Evolutionary conservation across 2,888 invertebrate genomes (phyloP), one percentile per base, ranked within the genome.

Genomic region (Lydus trimaculatus): DNA sequence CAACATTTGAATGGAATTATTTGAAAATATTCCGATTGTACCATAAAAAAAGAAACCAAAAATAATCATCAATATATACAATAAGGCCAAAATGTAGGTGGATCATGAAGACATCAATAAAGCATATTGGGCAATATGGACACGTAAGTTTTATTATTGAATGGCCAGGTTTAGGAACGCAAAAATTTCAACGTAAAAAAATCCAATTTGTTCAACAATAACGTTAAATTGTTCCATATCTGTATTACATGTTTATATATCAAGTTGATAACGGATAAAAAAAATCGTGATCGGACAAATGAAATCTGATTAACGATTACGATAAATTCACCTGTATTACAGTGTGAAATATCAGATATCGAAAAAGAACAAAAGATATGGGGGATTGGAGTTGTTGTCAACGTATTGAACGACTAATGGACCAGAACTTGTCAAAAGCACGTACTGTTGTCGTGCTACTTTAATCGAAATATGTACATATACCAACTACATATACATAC

Each of bases 341-440:
- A 52, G 52, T 65, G 36, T 63, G 69, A 65, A 59, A 65, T 65
- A 68, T 68, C 64, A 33, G 64, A 64, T 59, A 63, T 56, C n/a
- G 9, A 15, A 43, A 28, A 52, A 25, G 58, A 70, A 70, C 66
- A 66, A 70, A 67, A 61, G 70, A 28, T 56, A 25, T 25, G 31
- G n/a, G n/a, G n/a, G 48, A 61, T 33, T 31, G 31, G 61, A 62
- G 61, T 3, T 56, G 64, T 67, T 65, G 65, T 70, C 65, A 67
- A 70, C 67, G 70, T 70, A 65, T 63, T 43, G 52, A 56, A 58
- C 31, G 48, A 39, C 67, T 70, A 70, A 70, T 67, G 61, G 67
- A 70, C 67, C 65, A 67, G 65, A 70, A 70, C 70, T 65, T 67
- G 62, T 65, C 67, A 67, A 70, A 65, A 70, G 67, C 70, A 70